These are phyloP conservation scores for Microcebus lehilahytsara DNA, from an alignment of 2,113 vertebrate species.

Conservation along the genomic window DNA sequence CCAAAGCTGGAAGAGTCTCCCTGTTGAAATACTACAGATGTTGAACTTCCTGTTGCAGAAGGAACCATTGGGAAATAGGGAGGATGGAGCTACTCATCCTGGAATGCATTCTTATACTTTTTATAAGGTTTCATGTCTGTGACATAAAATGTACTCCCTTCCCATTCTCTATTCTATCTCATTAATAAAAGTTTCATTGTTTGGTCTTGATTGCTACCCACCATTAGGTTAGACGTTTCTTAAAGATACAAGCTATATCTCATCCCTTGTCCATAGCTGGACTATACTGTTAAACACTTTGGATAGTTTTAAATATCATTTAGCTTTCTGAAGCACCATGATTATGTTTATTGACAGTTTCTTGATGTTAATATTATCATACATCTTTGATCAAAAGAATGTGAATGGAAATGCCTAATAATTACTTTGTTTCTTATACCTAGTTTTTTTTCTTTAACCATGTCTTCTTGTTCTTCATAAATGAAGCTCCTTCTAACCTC, in stretches of 20 bases:
- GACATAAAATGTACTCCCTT: background rate
- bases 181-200: background rate
- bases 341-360: background rate
- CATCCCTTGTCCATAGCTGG: background rate
- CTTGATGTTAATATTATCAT: background rate
- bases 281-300: background rate
- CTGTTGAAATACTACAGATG: background rate
- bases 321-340: slow-evolving; percentile 8
- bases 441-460: background rate
- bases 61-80: background rate
- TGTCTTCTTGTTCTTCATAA: background rate
- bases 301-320: background rate
- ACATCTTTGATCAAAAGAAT: slow-evolving; percentile 36
- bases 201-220: background rate
- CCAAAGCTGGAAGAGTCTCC: background rate
- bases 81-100: background rate
- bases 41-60: background rate
- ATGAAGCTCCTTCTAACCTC: background rate
- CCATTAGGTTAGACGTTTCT: background rate
- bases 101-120: background rate
- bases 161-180: background rate
- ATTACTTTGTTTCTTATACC: background rate
- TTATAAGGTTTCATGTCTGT: background rate
- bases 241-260: background rate
- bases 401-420: slow-evolving; percentile 31